These are phyloP conservation scores for Beroe ovata DNA, from an alignment of 37 sponge, comb jelly and placozoan species.

Conservation along the genomic window DNA sequence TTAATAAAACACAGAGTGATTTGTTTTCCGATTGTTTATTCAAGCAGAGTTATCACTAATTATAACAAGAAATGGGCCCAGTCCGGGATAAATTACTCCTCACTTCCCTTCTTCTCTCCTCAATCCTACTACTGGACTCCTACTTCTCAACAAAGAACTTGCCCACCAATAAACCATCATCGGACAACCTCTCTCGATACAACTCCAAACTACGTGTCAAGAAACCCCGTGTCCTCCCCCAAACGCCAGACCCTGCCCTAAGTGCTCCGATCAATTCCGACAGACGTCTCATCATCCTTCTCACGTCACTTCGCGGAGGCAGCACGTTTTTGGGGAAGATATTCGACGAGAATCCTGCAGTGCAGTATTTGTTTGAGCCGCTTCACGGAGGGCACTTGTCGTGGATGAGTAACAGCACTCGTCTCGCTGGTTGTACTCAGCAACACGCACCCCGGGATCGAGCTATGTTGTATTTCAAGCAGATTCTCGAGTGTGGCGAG, in stretches of 20 bases:
- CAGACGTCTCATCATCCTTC: background rate
- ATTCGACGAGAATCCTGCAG: background rate
- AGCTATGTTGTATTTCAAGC: constrained; percentile 25
- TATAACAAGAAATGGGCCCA: no score
- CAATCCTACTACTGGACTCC: no score
- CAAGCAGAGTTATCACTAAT: no score
- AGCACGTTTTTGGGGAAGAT: background rate
- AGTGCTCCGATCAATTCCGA: background rate
- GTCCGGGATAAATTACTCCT: no score
- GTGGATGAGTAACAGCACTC: background rate
- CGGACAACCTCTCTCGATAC: no score
- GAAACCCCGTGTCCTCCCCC: background rate
- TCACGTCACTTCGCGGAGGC: constrained; percentile 23
- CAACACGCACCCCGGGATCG: background rate
- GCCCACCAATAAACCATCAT: no score
- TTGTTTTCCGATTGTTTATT: no score
- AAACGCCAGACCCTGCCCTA: background rate
- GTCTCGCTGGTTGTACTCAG: background rate
- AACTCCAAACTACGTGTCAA: no score
- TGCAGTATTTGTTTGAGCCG: constrained; percentile 38
- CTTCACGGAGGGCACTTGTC: background rate
- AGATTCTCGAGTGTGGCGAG: background rate
- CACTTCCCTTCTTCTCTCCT: no score
- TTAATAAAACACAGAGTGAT: no score
- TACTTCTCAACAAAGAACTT: no score